Base-by-base conservation (phyloP, 2,888 invertebrate species). In the Baccha elongata region DNA sequence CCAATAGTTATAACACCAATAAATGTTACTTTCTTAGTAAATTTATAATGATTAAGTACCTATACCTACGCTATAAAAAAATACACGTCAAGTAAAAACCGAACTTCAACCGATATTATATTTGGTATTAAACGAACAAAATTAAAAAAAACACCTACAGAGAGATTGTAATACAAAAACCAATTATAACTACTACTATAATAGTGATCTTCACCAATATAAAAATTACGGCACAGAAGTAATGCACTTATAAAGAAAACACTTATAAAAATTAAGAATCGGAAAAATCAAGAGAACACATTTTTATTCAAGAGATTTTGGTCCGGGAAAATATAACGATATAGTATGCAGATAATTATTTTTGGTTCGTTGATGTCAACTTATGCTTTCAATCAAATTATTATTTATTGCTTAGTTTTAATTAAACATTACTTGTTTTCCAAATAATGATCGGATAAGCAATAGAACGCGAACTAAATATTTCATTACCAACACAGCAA, bases 1-100 rank as follows among this genome's bases (percentile, higher is more conserved):
- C 23, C 75, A 26, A 75, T 46, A 65, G 80, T 81, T 75, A 81
- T 72, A 72, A 72, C 81, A 76, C 72, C 76, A 83, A 76, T 83
- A 60, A 83, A 72, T 76, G 76, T 83, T 83, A 72, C 76, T 72
- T 72, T 62, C 72, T 67, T 76, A 76, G 81, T 72, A 60, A 83
- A 72, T 72, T 76, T 76, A 50, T 35, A 71, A 81, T 17, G 48
- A 37, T 76, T 81, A 76, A 72, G 76, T 71, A 81, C 53, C 64
- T 52, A 53, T 10, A n/a, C n/a, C n/a, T n/a, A n/a, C n/a, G n/a
- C n/a, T n/a, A n/a, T 23, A 52, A 15, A 32, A 81, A 48, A 74
- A 83, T 83, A 83, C 81, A 83, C 81, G 81, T 83, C 81, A 81
- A 81, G 75, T 71, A 58, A 81, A 71, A 73, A 71, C 76, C 26